phyloP scores from a whole-genome alignment of 2,888 invertebrate genomes.

The Melitaea athalia region DNA sequence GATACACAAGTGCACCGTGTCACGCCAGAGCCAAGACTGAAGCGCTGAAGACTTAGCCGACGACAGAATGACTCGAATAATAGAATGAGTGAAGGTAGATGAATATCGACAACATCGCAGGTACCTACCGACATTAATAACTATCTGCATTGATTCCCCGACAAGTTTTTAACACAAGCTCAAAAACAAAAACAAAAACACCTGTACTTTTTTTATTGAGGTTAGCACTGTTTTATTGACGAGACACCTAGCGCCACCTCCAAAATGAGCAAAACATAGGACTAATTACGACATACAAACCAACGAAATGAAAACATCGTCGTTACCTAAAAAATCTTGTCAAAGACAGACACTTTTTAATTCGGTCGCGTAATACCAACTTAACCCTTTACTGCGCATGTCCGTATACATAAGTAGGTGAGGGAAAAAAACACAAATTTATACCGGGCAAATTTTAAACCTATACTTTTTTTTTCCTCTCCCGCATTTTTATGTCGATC shows the following conservation, averaged over 20 bases:
- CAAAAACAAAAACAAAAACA: background rate
- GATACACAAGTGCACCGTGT: too few species aligned
- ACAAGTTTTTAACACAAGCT: too few species aligned
- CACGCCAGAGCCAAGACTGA: too few species aligned
- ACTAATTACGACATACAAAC: constrained; percentile 56
- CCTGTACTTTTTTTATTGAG: constrained; percentile 2
- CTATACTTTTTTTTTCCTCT: constrained; percentile 80
- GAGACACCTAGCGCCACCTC: constrained; percentile 40
- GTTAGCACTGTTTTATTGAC: constrained; percentile 41
- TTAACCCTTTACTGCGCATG: constrained; percentile 82
- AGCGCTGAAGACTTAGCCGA: too few species aligned
- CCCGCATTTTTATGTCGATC: constrained; percentile 79
- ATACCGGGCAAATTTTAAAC: constrained; percentile 82
- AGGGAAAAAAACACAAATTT: constrained; percentile 82
- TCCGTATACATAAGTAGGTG: constrained; percentile 77
- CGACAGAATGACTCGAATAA: too few species aligned
- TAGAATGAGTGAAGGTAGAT: too few species aligned
- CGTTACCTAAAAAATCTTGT: background rate
- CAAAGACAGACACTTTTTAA: constrained; percentile 22
- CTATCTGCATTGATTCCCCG: too few species aligned
- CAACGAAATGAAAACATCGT: constrained; percentile 42
- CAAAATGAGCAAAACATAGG: constrained; percentile 51
- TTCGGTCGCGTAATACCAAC: constrained; percentile 44
- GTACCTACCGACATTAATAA: too few species aligned
- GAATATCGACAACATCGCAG: too few species aligned